Evolutionary conservation across 23 tunicate genomes (phyloP).

Genomic region (Ascidia mentula): DNA sequence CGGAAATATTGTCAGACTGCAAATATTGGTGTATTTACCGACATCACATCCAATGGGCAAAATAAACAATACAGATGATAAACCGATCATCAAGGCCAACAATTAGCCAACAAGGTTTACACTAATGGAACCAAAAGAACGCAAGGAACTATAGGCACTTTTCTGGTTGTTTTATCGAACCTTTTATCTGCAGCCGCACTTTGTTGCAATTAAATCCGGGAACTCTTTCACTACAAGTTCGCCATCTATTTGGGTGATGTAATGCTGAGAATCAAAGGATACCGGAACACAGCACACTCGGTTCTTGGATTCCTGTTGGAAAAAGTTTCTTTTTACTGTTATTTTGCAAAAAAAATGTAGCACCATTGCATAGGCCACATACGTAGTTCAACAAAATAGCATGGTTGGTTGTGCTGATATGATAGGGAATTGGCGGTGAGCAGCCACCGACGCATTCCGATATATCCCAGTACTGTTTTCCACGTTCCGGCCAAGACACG

Average conservation of each 20-base stretch:
- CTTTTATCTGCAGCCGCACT: neutral
- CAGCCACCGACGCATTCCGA: slow-evolving; percentile 1
- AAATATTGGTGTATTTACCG: too few species aligned
- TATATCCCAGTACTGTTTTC: neutral
- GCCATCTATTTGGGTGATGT: neutral
- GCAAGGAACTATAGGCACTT: too few species aligned
- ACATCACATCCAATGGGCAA: too few species aligned
- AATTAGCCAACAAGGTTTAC: too few species aligned
- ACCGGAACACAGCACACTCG: slow-evolving; percentile 4
- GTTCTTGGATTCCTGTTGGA: neutral
- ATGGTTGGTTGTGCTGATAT: neutral
- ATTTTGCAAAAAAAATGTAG: too few species aligned
- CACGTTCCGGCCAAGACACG: slow-evolving; percentile 1
- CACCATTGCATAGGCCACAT: neutral
- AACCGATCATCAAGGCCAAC: too few species aligned
- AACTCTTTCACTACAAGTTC: neutral
- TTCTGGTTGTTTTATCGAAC: too few species aligned
- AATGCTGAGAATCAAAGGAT: neutral
- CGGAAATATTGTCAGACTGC: too few species aligned
- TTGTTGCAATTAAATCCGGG: neutral
- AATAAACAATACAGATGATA: too few species aligned
- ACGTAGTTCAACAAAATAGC: neutral
- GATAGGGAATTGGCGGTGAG: neutral
- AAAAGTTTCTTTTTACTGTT: neutral
- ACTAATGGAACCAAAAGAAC: too few species aligned